A percentile compares a stretch with the other conserved stretches of the same genome.
Evolutionary conservation across 1,140 invertebrate genomes (phyloP).

Genomic region (Hestina assimilis): DNA sequence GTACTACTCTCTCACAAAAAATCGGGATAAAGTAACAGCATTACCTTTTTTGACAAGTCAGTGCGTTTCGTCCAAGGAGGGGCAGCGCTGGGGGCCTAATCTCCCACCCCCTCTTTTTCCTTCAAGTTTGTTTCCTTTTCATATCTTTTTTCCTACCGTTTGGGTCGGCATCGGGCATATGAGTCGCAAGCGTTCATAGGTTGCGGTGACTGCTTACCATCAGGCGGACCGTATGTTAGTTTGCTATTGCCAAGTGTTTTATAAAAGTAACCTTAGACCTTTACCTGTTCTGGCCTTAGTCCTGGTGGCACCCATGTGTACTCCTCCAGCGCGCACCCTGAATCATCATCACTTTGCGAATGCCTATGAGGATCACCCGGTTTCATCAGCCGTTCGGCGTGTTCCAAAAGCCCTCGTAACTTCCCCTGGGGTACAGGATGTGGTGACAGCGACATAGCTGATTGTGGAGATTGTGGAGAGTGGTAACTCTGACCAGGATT

Average conservation of each 20-base stretch:
- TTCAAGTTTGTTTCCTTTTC: too few species aligned
- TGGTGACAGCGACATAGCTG: constrained; percentile 67
- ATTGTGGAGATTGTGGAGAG: constrained; percentile 59
- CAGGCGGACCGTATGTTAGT: background rate
- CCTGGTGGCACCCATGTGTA: constrained; percentile 99
- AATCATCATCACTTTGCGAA: constrained; percentile 97
- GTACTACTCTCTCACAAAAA: too few species aligned
- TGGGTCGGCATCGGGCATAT: too few species aligned
- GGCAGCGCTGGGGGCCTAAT: too few species aligned
- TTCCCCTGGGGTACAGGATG: constrained; percentile 71
- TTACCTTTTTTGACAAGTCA: too few species aligned
- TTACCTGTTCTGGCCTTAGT: constrained; percentile 96
- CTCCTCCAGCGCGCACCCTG: constrained; percentile 97
- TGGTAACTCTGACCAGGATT: constrained; percentile 57
- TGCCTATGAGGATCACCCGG: constrained; percentile 88
- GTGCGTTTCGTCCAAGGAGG: too few species aligned
- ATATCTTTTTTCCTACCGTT: too few species aligned
- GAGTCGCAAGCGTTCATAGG: too few species aligned
- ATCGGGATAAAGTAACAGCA: too few species aligned
- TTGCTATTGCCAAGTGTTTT: too few species aligned
- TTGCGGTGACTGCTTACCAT: background rate
- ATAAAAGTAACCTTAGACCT: constrained; percentile 4
- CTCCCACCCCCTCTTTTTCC: too few species aligned
- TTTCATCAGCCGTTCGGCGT: constrained; percentile 73
- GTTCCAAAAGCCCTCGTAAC: constrained; percentile 75